These are phyloP conservation scores for Psettodes erumei DNA, from an alignment of 2,113 vertebrate species.

Conservation along the genomic window DNA sequence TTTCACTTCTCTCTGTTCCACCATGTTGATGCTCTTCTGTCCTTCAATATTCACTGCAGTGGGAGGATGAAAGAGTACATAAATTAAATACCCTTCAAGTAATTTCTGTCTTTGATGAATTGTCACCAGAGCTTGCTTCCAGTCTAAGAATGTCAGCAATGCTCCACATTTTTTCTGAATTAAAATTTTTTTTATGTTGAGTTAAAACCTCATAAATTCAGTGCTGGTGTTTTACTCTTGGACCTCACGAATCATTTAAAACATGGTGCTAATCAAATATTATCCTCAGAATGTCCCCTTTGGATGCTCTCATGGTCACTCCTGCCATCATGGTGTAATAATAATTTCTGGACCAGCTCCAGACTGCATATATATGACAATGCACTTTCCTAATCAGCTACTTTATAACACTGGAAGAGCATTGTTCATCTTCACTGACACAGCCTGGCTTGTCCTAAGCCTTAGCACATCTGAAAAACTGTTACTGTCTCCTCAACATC, in stretches of 20 bases:
- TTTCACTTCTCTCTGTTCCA: not conserved
- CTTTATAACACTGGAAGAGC: not conserved
- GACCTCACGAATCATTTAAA: not conserved
- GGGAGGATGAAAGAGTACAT: not conserved
- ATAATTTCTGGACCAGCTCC: not conserved
- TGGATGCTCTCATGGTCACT: not conserved
- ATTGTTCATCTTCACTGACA: not conserved
- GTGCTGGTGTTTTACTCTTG: not conserved
- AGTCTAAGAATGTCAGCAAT: not conserved
- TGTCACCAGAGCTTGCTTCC: not conserved
- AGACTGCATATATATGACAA: not conserved
- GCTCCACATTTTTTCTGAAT: not conserved
- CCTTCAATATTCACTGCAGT: not conserved
- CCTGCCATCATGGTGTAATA: not conserved
- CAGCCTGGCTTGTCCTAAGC: conserved; percentile 4
- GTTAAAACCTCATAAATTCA: not conserved
- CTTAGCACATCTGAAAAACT: no score
- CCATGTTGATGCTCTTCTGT: not conserved
- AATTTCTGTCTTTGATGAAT: no score
- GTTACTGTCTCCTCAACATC: no score
- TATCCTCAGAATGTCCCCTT: no score
- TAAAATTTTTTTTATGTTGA: not conserved
- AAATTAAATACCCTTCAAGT: conserved; percentile 1
- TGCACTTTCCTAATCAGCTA: not conserved
- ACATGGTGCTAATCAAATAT: not conserved